phyloP scores from a whole-genome alignment of 2,797 vertebrate genomes.

The Karalla daura region DNA sequence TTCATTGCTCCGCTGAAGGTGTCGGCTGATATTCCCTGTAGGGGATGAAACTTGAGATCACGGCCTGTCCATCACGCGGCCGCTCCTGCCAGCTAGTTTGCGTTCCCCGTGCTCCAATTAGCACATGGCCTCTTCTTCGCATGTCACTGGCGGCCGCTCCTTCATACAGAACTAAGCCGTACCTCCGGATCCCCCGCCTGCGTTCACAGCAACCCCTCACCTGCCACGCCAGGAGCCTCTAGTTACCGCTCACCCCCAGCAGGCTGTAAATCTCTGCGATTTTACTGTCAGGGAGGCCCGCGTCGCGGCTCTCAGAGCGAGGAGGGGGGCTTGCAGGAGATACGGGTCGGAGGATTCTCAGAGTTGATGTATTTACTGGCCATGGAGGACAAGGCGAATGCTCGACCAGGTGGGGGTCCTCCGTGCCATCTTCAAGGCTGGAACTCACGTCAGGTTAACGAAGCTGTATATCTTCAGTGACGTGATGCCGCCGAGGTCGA shows the following conservation, averaged over 20 bases:
- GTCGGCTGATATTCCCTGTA: slow-evolving; percentile 66
- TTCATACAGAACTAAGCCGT: neutral
- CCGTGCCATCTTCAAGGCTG: slow-evolving; percentile 8
- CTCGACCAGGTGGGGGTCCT: slow-evolving; percentile 28
- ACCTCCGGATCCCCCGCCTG: slow-evolving; percentile 2
- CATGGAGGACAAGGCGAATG: slow-evolving; percentile 30
- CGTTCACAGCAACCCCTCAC: slow-evolving; percentile 60
- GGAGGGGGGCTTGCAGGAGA: slow-evolving; percentile 48
- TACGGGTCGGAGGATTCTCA: slow-evolving; percentile 51
- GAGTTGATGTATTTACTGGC: slow-evolving; percentile 58
- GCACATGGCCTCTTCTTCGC: slow-evolving; percentile 71
- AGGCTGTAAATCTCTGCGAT: slow-evolving; percentile 67
- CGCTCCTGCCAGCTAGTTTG: slow-evolving; percentile 45
- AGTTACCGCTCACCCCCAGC: slow-evolving; percentile 50
- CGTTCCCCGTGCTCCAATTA: slow-evolving; percentile 75
- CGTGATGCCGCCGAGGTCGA: slow-evolving; percentile 12
- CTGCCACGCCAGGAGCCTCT: slow-evolving; percentile 48
- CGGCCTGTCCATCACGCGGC: slow-evolving; percentile 57
- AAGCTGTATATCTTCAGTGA: slow-evolving; percentile 16
- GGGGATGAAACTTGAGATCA: slow-evolving; percentile 76
- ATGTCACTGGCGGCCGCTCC: slow-evolving; percentile 61
- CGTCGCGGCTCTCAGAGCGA: slow-evolving; percentile 3
- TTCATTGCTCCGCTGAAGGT: slow-evolving; percentile 59
- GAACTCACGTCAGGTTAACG: slow-evolving; percentile 9
- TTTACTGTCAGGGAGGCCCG: slow-evolving; percentile 50